Conservation (phyloP, 2,888 invertebrate species). For the Abrostola triplasia region DNA sequence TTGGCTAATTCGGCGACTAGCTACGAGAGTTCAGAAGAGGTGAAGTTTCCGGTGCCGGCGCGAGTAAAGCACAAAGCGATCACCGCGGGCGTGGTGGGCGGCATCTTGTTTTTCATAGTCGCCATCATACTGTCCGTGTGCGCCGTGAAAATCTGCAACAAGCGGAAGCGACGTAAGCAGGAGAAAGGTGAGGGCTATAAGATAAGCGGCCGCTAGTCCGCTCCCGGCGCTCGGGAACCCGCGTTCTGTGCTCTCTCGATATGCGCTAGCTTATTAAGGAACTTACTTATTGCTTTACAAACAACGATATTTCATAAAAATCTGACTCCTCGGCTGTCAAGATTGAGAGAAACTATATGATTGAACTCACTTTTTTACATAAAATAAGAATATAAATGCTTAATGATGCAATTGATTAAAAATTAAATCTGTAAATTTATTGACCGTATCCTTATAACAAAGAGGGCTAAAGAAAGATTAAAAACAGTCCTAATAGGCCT, state of each 20-base stretch:
- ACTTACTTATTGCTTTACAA: constrained; percentile 21
- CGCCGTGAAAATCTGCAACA: constrained; percentile 99
- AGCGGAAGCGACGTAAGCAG: constrained; percentile 98
- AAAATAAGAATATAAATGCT: too few relatives aligned
- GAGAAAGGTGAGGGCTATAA: constrained; percentile 94
- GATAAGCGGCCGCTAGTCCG: constrained; percentile 73
- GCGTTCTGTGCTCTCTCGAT: constrained; percentile 19
- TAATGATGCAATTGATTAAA: too few relatives aligned
- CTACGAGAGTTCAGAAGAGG: constrained; percentile 95
- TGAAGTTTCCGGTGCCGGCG: constrained; percentile 96
- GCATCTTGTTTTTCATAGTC: constrained; percentile 98
- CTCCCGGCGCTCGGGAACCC: constrained; percentile 53
- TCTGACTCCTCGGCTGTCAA: not conserved
- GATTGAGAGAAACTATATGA: not conserved
- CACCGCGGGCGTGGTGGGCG: constrained; percentile 98
- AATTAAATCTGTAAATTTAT: too few relatives aligned
- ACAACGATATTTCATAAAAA: not conserved
- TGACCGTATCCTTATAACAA: too few relatives aligned
- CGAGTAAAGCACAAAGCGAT: constrained; percentile 98
- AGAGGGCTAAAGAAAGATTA: too few relatives aligned
- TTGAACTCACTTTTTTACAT: too few relatives aligned
- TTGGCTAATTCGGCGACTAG: constrained; percentile 95
- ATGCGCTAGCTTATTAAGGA: constrained; percentile 41
- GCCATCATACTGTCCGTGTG: constrained; percentile 99
- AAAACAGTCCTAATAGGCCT: too few relatives aligned